Conservation (phyloP, 2,113 vertebrate genomes). For the Pantherophis guttatus region DNA sequence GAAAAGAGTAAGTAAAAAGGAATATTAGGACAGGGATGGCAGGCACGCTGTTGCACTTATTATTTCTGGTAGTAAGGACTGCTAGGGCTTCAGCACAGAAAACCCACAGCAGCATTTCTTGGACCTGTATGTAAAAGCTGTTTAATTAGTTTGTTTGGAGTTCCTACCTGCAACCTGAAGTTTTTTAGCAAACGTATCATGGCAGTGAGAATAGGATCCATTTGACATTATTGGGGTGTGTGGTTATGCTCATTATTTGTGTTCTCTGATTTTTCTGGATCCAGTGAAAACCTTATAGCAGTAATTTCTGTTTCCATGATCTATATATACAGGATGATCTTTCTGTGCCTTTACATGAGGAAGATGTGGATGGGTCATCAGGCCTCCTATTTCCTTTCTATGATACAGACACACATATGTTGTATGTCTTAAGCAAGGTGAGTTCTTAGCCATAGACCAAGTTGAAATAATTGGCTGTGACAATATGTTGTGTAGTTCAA, state of each 20-base stretch:
- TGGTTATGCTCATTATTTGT: background rate
- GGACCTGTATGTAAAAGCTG: background rate
- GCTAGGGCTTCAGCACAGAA: background rate
- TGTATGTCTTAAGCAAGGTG: conserved; percentile 90
- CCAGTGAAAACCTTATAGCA: background rate
- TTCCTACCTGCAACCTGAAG: background rate
- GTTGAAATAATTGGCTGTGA: background rate
- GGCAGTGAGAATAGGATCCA: background rate
- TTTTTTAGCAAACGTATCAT: background rate
- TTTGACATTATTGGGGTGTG: background rate
- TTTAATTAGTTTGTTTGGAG: too few relatives aligned
- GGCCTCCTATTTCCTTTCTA: conserved; percentile 89
- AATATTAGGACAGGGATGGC: too few relatives aligned
- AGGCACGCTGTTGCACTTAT: too few relatives aligned
- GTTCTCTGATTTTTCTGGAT: too few relatives aligned
- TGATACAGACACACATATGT: conserved; percentile 86
- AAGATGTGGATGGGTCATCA: conserved; percentile 86
- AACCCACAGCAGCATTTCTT: background rate
- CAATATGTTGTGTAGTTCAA: background rate
- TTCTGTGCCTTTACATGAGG: conserved; percentile 82
- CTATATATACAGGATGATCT: conserved; percentile 78
- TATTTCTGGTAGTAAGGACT: background rate
- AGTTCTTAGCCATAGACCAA: conserved; percentile 27
- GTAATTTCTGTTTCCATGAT: conserved; percentile 17
- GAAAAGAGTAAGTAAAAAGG: too few relatives aligned